Base-by-base conservation (phyloP, 2,888 invertebrate genomes). In the Drosophila prostipennis region DNA sequence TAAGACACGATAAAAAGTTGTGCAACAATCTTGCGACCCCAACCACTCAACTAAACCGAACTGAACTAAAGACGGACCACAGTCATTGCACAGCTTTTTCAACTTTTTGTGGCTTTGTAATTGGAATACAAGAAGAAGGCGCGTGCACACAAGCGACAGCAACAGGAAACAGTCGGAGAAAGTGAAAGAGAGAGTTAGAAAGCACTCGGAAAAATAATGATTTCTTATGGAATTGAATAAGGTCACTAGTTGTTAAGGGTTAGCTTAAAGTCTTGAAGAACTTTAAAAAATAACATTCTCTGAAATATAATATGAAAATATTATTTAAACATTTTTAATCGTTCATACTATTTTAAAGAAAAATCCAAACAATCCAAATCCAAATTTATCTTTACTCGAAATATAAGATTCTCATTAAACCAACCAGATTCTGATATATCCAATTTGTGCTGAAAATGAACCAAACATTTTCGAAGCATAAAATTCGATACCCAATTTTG, bases 71-170 rank as follows among this genome's bases (percentile, higher is more conserved):
- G 40, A 65, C 65, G 74, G 42, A 65, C 80, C 83, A 72, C 83
- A 84, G 77, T 80, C 83, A 79, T 85, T 83, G 82, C 77, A 86
- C 77, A 83, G 83, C 64, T 86, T 85, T 85, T 86, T 83, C 83
- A 86, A 86, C 81, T 81, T 84, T 87, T 86, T 86, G 87, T 78
- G 84, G 87, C 79, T 86, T 85, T 87, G 89, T 87, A 85, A 88
- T 89, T 87, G 83, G 83, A 87, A 87, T 83, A 79, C 67, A 77
- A 79, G 75, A 73, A 60, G 75, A 79, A 74, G 70, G 71, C 79
- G 78, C 69, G 75, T 72, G 78, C 73, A 74, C 79, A 75, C 72
- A 67, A 61, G 52, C 72, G 58, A 59, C 67, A 72, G 72, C 69
- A 73, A 70, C 70, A 72, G 67, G 68, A 71, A 80, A 61, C 77